Conservation (phyloP, 1,140 invertebrate species). For the Mylabris phalerata region DNA sequence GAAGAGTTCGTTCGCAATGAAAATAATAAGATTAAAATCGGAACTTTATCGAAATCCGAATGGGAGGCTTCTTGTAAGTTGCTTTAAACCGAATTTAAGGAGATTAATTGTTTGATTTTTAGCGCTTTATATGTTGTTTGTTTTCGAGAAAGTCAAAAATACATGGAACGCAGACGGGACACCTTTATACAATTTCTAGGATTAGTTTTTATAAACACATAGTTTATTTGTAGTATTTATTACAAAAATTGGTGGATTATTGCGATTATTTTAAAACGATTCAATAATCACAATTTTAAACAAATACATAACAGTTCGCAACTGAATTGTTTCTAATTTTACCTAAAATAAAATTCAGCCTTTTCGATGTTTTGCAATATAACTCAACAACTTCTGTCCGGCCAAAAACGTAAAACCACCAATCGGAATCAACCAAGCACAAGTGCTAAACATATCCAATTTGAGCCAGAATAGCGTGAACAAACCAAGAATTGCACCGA, state of each 20-base stretch:
- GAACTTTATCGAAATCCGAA: slow-evolving; percentile 81
- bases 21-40: slow-evolving; percentile 48
- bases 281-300: no score
- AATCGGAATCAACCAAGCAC: slow-evolving; percentile 80
- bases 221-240: no score
- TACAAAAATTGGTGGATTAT: no score
- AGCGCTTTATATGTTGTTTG: slow-evolving; percentile 81
- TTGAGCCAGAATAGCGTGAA: slow-evolving; percentile 88
- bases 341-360: slow-evolving; percentile 6
- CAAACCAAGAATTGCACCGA: slow-evolving; percentile 74
- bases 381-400: slow-evolving; percentile 81
- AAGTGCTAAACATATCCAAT: slow-evolving; percentile 93
- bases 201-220: no score
- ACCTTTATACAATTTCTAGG: slow-evolving; percentile 42
- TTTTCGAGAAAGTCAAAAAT: slow-evolving; percentile 71
- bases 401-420: slow-evolving; percentile 82
- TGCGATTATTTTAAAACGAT: no score
- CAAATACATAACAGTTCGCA: no score
- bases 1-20: slow-evolving; percentile 50
- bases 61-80: slow-evolving; percentile 89
- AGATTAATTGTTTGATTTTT: slow-evolving; percentile 41
- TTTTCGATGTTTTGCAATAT: slow-evolving; percentile 50
- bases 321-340: no score
- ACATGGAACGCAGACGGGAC: slow-evolving; percentile 56
- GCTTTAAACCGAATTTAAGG: neutral